Percentiles rank a stretch among this genome's conserved stretches.
These are phyloP conservation scores for Acheta domesticus DNA, from an alignment of 2,888 invertebrate species.

Conservation along the genomic window DNA sequence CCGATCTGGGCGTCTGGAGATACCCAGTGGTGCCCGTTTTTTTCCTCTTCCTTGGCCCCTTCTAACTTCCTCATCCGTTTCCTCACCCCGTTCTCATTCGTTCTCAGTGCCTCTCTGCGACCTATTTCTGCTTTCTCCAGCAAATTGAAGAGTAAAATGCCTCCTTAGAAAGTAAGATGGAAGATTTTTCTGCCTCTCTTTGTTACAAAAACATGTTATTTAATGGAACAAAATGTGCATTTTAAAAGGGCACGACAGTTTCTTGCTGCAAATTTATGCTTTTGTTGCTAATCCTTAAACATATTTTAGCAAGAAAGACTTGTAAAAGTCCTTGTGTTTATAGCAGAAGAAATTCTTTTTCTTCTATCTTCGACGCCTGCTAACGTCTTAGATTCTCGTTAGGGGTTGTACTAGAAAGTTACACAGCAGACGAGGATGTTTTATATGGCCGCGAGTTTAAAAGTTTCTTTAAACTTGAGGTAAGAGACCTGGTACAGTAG, in stretches of 20 bases:
- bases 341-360: neutral
- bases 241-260: neutral
- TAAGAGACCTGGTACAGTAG: no score
- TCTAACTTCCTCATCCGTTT: neutral
- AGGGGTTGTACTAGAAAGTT: no score
- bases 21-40: neutral
- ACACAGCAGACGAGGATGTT: no score
- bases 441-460: no score
- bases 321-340: neutral
- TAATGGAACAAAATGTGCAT: conserved; percentile 9
- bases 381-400: no score
- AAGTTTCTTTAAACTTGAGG: no score
- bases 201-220: neutral
- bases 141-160: conserved; percentile 7
- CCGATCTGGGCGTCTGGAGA: neutral
- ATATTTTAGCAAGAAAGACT: neutral
- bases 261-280: neutral
- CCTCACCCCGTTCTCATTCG: neutral
- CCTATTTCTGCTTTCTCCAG: neutral
- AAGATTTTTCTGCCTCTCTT: conserved; percentile 5
- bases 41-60: neutral
- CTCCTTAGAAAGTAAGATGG: neutral
- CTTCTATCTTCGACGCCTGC: neutral
- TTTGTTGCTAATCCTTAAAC: conserved; percentile 2
- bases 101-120: neutral